These are phyloP conservation scores for Diachrysia chrysitis DNA, from an alignment of 2,888 invertebrate genomes.

Conservation along the genomic window DNA sequence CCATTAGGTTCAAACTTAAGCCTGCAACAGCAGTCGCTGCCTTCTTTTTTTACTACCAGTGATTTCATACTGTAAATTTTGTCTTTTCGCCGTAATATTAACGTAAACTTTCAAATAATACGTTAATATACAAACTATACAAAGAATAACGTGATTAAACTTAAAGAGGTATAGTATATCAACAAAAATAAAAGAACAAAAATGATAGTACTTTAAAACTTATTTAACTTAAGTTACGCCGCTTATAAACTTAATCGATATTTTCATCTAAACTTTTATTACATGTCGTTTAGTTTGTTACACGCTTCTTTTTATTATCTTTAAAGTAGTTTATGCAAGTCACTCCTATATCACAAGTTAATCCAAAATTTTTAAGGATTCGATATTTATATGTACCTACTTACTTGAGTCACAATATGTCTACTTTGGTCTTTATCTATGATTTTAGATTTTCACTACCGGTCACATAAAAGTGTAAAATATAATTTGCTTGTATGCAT, in stretches of 20 bases:
- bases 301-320: slow-evolving; percentile 14
- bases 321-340: slow-evolving; percentile 13
- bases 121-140: too few relatives aligned
- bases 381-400: slow-evolving; percentile 10
- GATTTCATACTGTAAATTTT: too few relatives aligned
- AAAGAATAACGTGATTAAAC: too few relatives aligned
- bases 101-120: too few relatives aligned
- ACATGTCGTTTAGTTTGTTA: slow-evolving; percentile 6
- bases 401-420: slow-evolving; percentile 8
- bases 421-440: background rate
- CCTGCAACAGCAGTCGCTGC: background rate
- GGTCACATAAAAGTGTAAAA: too few relatives aligned
- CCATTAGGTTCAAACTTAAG: background rate
- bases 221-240: slow-evolving; percentile 13
- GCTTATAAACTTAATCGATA: slow-evolving; percentile 9
- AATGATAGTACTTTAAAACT: slow-evolving; percentile 10
- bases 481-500: too few relatives aligned
- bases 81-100: too few relatives aligned
- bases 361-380: slow-evolving; percentile 23
- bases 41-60: background rate
- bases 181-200: too few relatives aligned
- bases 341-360: slow-evolving; percentile 16
- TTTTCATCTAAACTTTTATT: slow-evolving; percentile 15
- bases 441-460: too few relatives aligned
- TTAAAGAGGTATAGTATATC: too few relatives aligned